Percentiles rank a stretch among this genome's conserved stretches.
Evolutionary conservation across 2,113 vertebrate species (phyloP).

Genomic region (Ptilorrhoa leucosticta): DNA sequence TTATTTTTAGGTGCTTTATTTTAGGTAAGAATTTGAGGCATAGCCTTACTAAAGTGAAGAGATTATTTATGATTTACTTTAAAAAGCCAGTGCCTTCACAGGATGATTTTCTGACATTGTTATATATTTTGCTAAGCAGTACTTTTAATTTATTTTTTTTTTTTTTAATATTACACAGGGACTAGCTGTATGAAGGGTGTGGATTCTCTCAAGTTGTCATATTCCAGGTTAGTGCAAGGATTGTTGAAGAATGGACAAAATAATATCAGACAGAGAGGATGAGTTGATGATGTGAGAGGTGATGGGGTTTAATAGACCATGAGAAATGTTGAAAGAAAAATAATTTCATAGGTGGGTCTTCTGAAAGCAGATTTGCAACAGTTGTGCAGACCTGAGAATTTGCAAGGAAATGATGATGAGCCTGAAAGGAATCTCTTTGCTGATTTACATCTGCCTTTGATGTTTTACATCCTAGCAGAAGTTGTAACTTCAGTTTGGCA

Average conservation of each 20-base stretch:
- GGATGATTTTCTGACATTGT: neutral
- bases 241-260: neutral
- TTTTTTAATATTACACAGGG: neutral
- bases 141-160: no score
- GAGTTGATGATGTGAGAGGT: neutral
- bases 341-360: neutral
- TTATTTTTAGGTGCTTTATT: neutral
- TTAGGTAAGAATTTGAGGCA: neutral
- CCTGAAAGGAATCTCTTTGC: neutral
- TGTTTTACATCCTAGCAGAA: neutral
- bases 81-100: neutral
- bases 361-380: neutral
- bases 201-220: neutral
- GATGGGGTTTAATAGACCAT: neutral
- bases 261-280: neutral
- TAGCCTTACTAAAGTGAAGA: neutral
- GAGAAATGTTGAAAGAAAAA: neutral
- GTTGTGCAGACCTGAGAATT: neutral
- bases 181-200: neutral
- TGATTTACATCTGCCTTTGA: neutral
- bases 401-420: neutral
- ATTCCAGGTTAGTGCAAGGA: neutral
- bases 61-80: neutral
- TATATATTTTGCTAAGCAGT: neutral
- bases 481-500: neutral